A percentile compares a stretch with the other conserved stretches of the same genome.
These are phyloP conservation scores for Sigmodon hispidus DNA, from an alignment of 2,113 vertebrate species.

Conservation along the genomic window DNA sequence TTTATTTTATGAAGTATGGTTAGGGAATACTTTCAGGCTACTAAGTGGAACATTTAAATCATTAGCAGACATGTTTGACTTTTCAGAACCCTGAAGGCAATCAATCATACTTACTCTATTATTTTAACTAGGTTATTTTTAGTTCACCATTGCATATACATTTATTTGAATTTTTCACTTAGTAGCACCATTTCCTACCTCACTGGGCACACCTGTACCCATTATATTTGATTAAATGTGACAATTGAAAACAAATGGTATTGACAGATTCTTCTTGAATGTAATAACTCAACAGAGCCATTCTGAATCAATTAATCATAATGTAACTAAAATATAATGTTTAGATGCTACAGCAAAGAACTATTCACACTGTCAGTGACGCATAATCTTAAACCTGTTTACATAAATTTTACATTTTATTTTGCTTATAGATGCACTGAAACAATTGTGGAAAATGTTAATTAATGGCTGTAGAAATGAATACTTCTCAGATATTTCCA, in stretches of 20 bases:
- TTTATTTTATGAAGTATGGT: neutral
- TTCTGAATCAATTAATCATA: constrained; percentile 19
- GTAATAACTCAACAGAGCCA: neutral
- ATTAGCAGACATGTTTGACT: constrained; percentile 16
- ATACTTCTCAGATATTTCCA: neutral
- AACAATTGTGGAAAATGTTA: neutral
- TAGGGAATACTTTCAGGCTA: neutral
- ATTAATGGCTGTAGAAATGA: neutral
- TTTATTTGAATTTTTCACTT: constrained; percentile 31
- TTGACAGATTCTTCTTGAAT: neutral
- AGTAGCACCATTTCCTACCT: neutral
- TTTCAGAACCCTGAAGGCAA: neutral
- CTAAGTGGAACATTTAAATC: constrained; percentile 14
- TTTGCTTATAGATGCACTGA: neutral
- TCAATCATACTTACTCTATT: neutral
- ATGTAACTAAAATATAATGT: constrained; percentile 39
- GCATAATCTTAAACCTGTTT: neutral
- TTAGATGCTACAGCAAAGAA: neutral
- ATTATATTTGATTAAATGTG: constrained; percentile 38
- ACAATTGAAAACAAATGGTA: constrained; percentile 45
- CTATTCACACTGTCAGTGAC: neutral
- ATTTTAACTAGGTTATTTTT: neutral
- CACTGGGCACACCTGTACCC: neutral
- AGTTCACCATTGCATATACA: neutral
- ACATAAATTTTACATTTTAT: neutral